Evolutionary conservation across 2,888 invertebrate species (phyloP), one percentile per base, ranked within the genome.

Genomic region (Anoplius nigerrimus): DNA sequence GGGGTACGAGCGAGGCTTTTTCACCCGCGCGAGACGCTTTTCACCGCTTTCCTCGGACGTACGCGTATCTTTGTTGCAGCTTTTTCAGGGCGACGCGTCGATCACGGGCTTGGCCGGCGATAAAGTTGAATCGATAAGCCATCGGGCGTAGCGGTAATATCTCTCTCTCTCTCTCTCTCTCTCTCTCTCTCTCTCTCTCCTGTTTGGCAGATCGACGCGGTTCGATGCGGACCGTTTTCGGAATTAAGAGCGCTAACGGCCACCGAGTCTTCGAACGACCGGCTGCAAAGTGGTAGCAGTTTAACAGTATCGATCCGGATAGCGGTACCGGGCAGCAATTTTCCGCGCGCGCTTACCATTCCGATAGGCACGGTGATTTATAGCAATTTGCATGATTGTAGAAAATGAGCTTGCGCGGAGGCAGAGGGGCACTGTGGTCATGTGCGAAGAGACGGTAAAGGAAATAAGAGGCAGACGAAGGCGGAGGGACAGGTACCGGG

Each of bases 251-350:
- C 68, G 58, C 66, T 46, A 65, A 65, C 69, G 65, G 53, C 11
- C 13, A 15, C 21, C 34, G 48, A 53, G 55, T 27, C 61, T 66
- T 52, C 22, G 62, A 18, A 20, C 54, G 21, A 66, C 69, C 69
- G 69, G 62, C 65, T 56, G 72, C 54, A 61, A 72, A 74, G 62
- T 57, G 74, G 69, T 68, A 72, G 72, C 74, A 64, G 62, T 56
- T 75, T 61, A 74, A 72, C 72, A 56, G 69, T 55, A 61, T 72
- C 74, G 74, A 75, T 72, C 72, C n/a, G 52, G 66, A 60, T 75
- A 74, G 67, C 75, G 75, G 74, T 75, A 72, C 59, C 57, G 11
- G n/a, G 58, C 62, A 65, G 71, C 75, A 74, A 75, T 69, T 69
- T 62, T 69, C 43, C 58, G 15, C 61, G 43, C 60, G 42, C 34